Evolutionary conservation across 2,113 vertebrate genomes (phyloP).

Genomic region (Globicephala melas): DNA sequence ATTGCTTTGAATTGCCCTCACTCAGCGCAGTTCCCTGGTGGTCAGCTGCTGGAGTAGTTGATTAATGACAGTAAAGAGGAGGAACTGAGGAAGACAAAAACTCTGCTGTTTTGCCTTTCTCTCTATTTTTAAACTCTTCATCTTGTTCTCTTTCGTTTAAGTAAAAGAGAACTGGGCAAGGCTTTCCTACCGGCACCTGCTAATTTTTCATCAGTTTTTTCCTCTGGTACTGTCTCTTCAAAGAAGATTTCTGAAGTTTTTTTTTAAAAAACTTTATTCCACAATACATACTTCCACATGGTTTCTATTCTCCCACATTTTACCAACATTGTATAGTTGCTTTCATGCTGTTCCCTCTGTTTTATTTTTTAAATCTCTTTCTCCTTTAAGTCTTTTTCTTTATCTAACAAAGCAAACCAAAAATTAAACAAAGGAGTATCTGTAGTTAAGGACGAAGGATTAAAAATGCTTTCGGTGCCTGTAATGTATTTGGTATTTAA

Average conservation of each 20-base stretch:
- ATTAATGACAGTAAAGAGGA: conserved; percentile 33
- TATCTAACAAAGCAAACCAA: conserved; percentile 49
- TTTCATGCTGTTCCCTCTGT: conserved; percentile 40
- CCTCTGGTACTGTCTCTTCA: conserved; percentile 17
- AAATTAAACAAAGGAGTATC: conserved; percentile 3
- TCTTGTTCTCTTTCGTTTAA: conserved; percentile 55
- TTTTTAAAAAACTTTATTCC: not conserved
- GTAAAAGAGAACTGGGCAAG: not conserved
- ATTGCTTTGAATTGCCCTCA: conserved; percentile 25
- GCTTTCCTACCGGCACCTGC: conserved; percentile 17
- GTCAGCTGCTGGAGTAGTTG: not conserved
- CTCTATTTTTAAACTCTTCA: conserved; percentile 49
- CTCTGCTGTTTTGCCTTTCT: conserved; percentile 35
- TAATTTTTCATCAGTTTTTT: conserved; percentile 44
- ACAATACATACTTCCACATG: conserved; percentile 36
- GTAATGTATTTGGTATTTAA: conserved; percentile 39
- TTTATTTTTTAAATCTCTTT: conserved; percentile 7
- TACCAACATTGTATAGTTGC: conserved; percentile 32
- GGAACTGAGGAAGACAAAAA: not conserved
- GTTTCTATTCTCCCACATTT: conserved; percentile 54
- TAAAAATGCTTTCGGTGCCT: conserved; percentile 36
- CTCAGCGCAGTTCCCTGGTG: not conserved
- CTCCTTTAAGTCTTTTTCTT: conserved; percentile 26
- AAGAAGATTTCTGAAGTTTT: conserved; percentile 15
- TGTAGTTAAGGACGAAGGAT: conserved; percentile 18